phyloP scores from a whole-genome alignment of 2,113 vertebrate species.

The Numida meleagris region DNA sequence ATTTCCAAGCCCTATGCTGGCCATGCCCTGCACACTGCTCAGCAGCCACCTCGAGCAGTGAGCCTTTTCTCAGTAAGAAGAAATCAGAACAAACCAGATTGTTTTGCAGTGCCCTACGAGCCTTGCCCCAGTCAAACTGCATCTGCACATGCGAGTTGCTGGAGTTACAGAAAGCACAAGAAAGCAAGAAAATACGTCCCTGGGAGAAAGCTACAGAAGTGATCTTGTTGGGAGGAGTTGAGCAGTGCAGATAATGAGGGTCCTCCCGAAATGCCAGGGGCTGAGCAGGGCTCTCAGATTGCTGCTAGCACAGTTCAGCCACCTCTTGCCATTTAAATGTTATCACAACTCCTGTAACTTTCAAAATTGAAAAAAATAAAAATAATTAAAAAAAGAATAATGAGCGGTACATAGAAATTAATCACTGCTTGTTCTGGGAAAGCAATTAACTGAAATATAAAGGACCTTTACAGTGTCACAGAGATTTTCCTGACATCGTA shows the following conservation, averaged over 20 bases:
- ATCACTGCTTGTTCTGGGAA: not conserved
- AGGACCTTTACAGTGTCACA: not conserved
- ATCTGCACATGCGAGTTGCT: not conserved
- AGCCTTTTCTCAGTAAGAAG: constrained; percentile 13
- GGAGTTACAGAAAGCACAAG: not conserved
- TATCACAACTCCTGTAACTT: constrained; percentile 33
- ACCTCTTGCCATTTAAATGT: constrained; percentile 63
- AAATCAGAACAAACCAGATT: not conserved
- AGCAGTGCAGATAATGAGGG: not conserved
- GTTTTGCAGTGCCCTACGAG: not conserved
- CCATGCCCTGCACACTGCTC: not conserved
- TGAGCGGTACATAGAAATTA: constrained; percentile 22
- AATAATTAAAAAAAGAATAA: constrained; percentile 58
- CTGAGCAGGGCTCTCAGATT: not conserved
- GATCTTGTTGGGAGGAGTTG: not conserved
- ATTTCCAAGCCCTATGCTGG: not conserved
- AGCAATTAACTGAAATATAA: constrained; percentile 5
- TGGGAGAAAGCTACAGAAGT: constrained; percentile 28
- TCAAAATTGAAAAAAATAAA: constrained; percentile 48
- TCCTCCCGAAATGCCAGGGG: constrained; percentile 15
- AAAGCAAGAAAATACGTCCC: constrained; percentile 22
- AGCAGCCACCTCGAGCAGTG: not conserved
- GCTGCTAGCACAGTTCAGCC: constrained; percentile 7
- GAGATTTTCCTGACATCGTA: not conserved
- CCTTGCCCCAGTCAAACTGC: accelerated